Evolutionary conservation across 2,113 vertebrate genomes (phyloP), one percentile per base, ranked within the genome.

Genomic region (Mesitornis unicolor): DNA sequence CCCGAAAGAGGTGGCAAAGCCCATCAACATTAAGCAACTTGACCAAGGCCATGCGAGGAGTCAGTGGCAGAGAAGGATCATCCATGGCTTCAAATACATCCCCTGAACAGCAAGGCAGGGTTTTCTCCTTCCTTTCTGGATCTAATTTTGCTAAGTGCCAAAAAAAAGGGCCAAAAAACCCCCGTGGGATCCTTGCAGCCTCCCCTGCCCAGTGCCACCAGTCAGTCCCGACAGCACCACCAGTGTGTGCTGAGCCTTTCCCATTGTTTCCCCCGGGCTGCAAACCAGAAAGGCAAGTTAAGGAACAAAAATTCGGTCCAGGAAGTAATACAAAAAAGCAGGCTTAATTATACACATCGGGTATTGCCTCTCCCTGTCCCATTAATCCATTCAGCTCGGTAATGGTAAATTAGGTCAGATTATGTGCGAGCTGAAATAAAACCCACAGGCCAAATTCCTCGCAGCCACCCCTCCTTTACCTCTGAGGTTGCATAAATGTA

Each of bases 241-340:
- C 71, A 67, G 40, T 42, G 3, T 15, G 43, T 69, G 65, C 83
- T 82, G 56, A 16, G 0, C 90, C 78, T 92, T 86, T 40, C n/a
- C 69, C 81, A 81, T 45, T 92, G 71, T 90, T 87, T 36, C 94
- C 94, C 1, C 57, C 16, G 94, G 93, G 74, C 65, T 95, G 57
- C 91, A 95, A 97, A 96, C 95, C 87, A 76, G 96, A 96, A 94
- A 93, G 65, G 43, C 53, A 15, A 96, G 93, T 84, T 3, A 16
- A 47, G 25, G 36, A 59, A 13, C 26, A 51, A 77, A 33, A 38
- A 60, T 36, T 51, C 0, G 2, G 90, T 67, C 75, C 85, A 84
- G 93, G 93, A 82, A 96, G 91, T 80, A 63, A 77, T 31, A 94
- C 80, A 91, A 43, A 85, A n/a, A 84, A 40, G 10, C 48, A 42